Conservation (phyloP, 2,797 vertebrate genomes). For the Eulemur rubriventer region DNA sequence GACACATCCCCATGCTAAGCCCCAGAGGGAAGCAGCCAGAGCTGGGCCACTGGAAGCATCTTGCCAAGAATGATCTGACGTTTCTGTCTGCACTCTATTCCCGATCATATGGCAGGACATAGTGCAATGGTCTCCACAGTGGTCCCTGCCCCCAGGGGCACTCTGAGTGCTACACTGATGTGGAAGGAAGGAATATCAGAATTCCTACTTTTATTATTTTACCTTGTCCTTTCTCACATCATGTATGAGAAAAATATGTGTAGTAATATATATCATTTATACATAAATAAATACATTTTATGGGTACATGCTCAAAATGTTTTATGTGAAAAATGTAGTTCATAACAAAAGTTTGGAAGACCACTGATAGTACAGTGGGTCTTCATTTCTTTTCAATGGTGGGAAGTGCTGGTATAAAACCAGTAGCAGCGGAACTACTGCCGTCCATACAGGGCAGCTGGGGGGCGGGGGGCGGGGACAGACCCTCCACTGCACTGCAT, state of each 20-base stretch:
- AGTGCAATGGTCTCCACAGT: not conserved
- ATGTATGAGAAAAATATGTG: not conserved
- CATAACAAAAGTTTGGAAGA: not conserved
- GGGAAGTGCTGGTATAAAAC: not conserved
- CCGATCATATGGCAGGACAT: not conserved
- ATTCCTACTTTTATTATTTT: not conserved
- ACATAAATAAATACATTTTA: not conserved
- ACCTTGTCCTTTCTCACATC: not conserved
- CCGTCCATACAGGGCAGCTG: not conserved
- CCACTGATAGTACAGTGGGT: not conserved
- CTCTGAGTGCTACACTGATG: not conserved
- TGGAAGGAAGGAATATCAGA: not conserved
- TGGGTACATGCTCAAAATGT: not conserved
- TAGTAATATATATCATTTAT: not conserved
- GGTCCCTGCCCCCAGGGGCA: no score
- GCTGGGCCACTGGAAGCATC: not conserved
- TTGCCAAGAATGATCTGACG: not conserved
- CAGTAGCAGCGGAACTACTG: not conserved
- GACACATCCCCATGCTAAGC: not conserved
- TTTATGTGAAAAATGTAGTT: not conserved
- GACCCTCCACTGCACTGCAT: no score
- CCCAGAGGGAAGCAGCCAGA: not conserved
- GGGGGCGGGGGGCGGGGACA: fast-evolving
- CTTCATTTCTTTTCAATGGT: not conserved
- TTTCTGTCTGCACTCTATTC: not conserved